Percentiles rank a stretch among this genome's conserved stretches.
Evolutionary conservation across 2,113 vertebrate species (phyloP).

Genomic region (Ailuropoda melanoleuca): DNA sequence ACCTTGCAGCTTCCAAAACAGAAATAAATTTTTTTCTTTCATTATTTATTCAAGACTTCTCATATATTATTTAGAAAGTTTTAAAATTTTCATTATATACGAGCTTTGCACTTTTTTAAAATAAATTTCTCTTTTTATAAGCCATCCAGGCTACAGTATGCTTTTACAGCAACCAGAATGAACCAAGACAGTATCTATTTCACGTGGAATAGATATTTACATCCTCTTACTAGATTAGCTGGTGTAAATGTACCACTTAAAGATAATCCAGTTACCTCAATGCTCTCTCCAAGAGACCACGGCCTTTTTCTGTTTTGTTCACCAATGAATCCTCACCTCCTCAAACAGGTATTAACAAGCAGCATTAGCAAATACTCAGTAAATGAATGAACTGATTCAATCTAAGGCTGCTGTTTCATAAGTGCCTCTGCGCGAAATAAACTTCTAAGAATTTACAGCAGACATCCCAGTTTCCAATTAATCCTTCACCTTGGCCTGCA

Average conservation of each 20-base stretch:
- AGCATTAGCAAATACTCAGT: not conserved
- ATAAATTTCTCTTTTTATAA: not conserved
- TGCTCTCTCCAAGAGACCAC: not conserved
- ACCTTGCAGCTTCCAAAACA: not conserved
- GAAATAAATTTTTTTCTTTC: not conserved
- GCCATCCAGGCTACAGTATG: not conserved
- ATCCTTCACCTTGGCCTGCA: not conserved
- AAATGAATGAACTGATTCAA: not conserved
- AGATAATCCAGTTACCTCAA: not conserved
- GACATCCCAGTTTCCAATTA: not conserved
- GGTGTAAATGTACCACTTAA: not conserved
- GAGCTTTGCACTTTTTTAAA: not conserved
- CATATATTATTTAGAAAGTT: not conserved
- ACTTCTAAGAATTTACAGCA: not conserved
- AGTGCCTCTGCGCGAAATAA: not conserved
- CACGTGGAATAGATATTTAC: not conserved
- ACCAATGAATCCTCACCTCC: not conserved
- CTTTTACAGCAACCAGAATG: not conserved
- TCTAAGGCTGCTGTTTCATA: not conserved
- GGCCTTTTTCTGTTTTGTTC: not conserved
- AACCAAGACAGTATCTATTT: not conserved
- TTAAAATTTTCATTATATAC: not conserved
- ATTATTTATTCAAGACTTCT: not conserved
- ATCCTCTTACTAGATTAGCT: not conserved
- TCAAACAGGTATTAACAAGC: too few relatives aligned